Base-by-base conservation (phyloP, 2,888 invertebrate genomes). In the Cacoxenus indagator region DNA sequence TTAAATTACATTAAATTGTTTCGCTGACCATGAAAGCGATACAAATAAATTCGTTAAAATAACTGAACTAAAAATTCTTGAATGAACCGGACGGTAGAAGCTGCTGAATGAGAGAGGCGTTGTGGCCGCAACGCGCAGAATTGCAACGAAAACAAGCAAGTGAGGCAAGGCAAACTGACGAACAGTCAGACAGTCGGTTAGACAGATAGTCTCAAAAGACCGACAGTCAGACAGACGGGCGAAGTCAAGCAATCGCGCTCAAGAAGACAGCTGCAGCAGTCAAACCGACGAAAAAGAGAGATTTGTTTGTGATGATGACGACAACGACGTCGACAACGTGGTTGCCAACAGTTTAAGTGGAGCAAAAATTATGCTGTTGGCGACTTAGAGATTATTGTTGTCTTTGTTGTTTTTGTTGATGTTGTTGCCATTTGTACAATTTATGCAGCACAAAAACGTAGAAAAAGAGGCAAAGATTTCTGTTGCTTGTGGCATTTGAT, bases 1-100 rank as follows among this genome's bases (percentile, higher is more conserved):
- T 84, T 84, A 84, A 84, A 84, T 84, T 84, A 85, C 85, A 84
- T 85, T 85, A 85, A 84, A 84, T 84, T 85, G 84, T 83, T 85
- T 82, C 82, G 82, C 82, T 83, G 81, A 82, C 84, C 79, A 81
- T 84, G 84, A 82, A 81, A 79, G 79, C 79, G 78, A 75, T 81
- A 81, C 81, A 81, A 81, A 83, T 81, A 81, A 81, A 81, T 81
- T 81, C 84, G 81, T 84, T 81, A 82, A 84, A 81, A 81, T 82
- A 84, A 82, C 81, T 82, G 82, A 83, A 70, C 82, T 83, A 73
- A 79, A 82, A 77, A 78, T 70, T 67, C 77, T 26, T 43, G 48
- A 55, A 57, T 29, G 37, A 62, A 24, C 61, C 43, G 61, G 45
- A 62, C n/a, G n/a, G n/a, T n/a, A n/a, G n/a, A n/a, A n/a, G n/a